Percentiles rank a stretch among this genome's conserved stretches.
Evolutionary conservation across 2,113 vertebrate species (phyloP).

Genomic region (Lampris incognitus): DNA sequence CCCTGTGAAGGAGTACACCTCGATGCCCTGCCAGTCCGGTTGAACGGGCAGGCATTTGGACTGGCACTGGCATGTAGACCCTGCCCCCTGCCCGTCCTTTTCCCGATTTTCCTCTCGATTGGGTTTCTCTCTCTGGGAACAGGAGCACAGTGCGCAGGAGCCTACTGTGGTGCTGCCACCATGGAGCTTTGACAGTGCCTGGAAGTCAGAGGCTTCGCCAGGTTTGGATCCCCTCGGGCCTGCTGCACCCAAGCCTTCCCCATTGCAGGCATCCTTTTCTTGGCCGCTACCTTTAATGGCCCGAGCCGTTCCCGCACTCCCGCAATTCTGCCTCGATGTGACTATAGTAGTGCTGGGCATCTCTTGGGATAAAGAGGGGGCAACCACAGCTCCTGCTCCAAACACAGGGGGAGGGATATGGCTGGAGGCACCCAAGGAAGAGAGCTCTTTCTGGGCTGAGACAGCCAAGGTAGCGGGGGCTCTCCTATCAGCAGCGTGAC

Average conservation of each 20-base stretch:
- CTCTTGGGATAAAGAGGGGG: constrained; percentile 16
- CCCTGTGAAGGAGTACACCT: constrained; percentile 96
- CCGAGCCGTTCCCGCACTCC: background rate
- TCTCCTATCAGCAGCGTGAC: background rate
- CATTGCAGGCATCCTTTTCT: constrained; percentile 30
- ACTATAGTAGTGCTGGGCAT: background rate
- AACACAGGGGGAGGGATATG: constrained; percentile 70
- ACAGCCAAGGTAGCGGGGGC: constrained; percentile 38
- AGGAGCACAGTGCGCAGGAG: constrained; percentile 36
- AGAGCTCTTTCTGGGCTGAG: constrained; percentile 77
- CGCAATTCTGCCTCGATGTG: constrained; percentile 8
- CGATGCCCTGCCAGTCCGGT: constrained; percentile 88
- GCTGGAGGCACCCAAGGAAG: constrained; percentile 31
- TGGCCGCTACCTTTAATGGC: constrained; percentile 32
- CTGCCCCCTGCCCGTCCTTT: background rate
- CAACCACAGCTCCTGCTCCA: constrained; percentile 38
- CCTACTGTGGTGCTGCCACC: constrained; percentile 60
- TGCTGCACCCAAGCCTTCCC: constrained; percentile 9
- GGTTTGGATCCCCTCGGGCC: background rate
- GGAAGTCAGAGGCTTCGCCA: constrained; percentile 84
- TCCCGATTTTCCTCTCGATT: constrained; percentile 12
- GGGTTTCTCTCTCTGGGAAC: background rate
- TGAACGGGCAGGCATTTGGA: constrained; percentile 77
- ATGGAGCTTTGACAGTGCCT: constrained; percentile 85
- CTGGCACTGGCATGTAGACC: constrained; percentile 77